Base-by-base conservation (phyloP, 2,888 invertebrate genomes). In the Arctia plantaginis region DNA sequence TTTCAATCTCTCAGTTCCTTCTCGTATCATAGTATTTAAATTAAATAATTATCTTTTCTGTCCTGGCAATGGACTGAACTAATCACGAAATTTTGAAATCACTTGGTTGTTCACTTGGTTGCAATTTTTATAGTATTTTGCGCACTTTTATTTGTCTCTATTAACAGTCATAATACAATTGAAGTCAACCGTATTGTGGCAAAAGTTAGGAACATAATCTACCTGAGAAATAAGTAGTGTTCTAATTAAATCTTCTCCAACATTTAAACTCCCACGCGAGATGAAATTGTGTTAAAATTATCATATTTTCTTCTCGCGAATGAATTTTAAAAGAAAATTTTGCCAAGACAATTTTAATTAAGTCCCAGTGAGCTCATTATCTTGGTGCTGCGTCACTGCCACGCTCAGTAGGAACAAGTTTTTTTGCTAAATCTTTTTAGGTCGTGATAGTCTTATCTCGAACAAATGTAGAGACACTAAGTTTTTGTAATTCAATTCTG, bases 341-440 rank as follows among this genome's bases (percentile, higher is more conserved):
- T 80, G 80, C 81, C 80, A 82, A 83, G 86, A 87, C 86, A 86
- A 85, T 86, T 87, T 88, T 88, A 88, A 88, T 88, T 87, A 88
- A 87, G 88, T 85, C 82, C 83, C 80, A 79, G 80, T 81, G 86
- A 81, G 83, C 83, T 87, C 84, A 88, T 88, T 88, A 88, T 88
- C 86, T 80, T 71, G 73, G 73, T 66, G 69, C 74, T 76, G 74
- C 81, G 85, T 81, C 85, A 79, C 74, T 78, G 69, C 62, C 76
- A 82, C 77, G 76, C 77, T 72, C 77, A 71, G 80, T 77, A 70
- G 73, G 78, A 73, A 83, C 75, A 77, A 76, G 77, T 73, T 78
- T 75, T 75, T 84, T 82, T 80, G 73, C 76, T 82, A 82, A 83
- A 76, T 77, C 81, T 83, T 84, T n/a, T 82, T 82, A 79, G 81